Evolutionary conservation across 2,797 vertebrate genomes (phyloP).

Genomic region (Denticeps clupeoides): DNA sequence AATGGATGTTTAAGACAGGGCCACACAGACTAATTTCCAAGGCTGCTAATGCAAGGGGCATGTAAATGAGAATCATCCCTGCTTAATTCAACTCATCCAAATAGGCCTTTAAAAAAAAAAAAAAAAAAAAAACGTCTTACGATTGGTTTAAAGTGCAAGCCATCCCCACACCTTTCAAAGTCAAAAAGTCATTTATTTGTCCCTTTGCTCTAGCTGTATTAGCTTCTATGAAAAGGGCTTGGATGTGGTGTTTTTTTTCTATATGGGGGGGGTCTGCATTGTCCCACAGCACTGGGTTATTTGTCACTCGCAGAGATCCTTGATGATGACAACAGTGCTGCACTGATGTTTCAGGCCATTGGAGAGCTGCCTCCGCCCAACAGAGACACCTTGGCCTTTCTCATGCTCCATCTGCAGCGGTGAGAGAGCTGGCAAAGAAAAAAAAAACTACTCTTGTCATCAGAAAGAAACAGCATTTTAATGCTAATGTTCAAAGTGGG

Average conservation of each 20-base stretch:
- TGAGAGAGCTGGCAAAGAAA: constrained; percentile 23
- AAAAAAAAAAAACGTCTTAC: no score
- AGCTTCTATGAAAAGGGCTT: neutral
- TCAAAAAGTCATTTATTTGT: constrained; percentile 3
- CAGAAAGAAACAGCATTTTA: no score
- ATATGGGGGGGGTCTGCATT: neutral
- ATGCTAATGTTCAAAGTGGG: no score
- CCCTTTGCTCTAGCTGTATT: neutral
- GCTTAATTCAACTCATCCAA: no score
- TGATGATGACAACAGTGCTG: constrained; percentile 42
- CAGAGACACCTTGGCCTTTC: constrained; percentile 73
- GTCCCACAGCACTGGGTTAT: neutral
- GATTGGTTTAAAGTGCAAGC: neutral
- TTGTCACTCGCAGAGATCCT: constrained; percentile 48
- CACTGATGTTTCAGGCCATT: constrained; percentile 46
- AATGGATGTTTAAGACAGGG: constrained; percentile 12
- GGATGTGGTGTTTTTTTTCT: neutral
- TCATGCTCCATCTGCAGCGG: constrained; percentile 76
- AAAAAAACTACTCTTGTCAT: constrained; percentile 4
- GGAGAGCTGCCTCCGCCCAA: constrained; percentile 62
- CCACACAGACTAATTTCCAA: constrained; percentile 22
- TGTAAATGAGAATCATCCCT: constrained; percentile 18
- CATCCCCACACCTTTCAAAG: neutral
- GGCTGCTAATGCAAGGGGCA: constrained; percentile 22
- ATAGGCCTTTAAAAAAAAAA: no score